Evolutionary conservation across 1,140 invertebrate genomes (phyloP).

Genomic region (Sweltsa coloradensis): DNA sequence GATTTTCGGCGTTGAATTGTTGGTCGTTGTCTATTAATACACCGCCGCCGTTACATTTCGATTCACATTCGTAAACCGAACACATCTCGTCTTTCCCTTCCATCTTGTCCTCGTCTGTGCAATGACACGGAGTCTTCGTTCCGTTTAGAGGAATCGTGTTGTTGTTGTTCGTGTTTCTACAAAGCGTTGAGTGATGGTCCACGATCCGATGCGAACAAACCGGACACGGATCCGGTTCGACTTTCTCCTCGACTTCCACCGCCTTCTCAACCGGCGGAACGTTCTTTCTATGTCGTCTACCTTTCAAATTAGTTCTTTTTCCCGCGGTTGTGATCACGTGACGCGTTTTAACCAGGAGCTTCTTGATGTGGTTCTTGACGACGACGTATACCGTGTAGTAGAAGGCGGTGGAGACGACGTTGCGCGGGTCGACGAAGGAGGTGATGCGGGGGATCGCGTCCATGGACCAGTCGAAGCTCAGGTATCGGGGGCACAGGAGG

Average conservation of each 20-base stretch:
- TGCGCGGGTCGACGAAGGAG: constrained; percentile 57
- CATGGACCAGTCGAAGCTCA: constrained; percentile 96
- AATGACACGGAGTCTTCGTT: constrained; percentile 27
- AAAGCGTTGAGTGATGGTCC: constrained; percentile 32
- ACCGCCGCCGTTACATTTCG: too few relatives aligned
- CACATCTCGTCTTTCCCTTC: too few relatives aligned
- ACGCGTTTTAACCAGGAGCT: too few relatives aligned
- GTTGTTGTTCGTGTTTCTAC: constrained; percentile 33
- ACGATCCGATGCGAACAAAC: constrained; percentile 30
- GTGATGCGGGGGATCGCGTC: constrained; percentile 74
- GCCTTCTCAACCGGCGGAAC: constrained; percentile 16
- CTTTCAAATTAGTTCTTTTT: too few relatives aligned
- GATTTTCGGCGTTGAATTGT: too few relatives aligned
- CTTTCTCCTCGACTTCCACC: constrained; percentile 14
- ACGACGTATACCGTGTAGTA: constrained; percentile 37
- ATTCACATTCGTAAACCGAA: too few relatives aligned
- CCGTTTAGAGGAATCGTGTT: constrained; percentile 23
- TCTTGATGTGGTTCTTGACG: not conserved
- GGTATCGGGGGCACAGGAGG: constrained; percentile 61
- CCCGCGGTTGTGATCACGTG: too few relatives aligned
- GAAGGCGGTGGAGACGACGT: constrained; percentile 54
- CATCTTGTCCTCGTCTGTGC: too few relatives aligned
- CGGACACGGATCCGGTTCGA: constrained; percentile 20
- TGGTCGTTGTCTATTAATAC: too few relatives aligned
- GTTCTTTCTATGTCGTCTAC: too few relatives aligned